Conservation (phyloP, 1,140 invertebrate genomes). For the Oscheius sp. region DNA sequence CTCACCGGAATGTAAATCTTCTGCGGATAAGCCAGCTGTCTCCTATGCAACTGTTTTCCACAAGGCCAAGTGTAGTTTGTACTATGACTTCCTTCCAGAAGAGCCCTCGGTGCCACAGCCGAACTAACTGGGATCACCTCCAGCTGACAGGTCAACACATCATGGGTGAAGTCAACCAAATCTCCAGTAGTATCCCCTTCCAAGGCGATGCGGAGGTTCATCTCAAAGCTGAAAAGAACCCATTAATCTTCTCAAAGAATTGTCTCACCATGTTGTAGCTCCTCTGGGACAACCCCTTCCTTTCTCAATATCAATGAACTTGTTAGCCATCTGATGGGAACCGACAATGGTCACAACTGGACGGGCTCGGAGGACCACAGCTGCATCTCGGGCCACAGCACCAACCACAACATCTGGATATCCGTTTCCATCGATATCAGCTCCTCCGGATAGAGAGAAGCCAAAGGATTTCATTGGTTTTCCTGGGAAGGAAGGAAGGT, state of each 20-base stretch:
- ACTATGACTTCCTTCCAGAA: conserved; percentile 21
- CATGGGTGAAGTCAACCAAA: conserved; percentile 30
- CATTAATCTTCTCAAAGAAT: conserved; percentile 4
- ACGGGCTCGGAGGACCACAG: conserved; percentile 63
- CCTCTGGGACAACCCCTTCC: conserved; percentile 39
- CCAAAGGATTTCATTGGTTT: conserved; percentile 71
- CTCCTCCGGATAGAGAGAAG: conserved; percentile 80
- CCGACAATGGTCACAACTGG: conserved; percentile 49
- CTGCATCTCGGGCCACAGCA: conserved; percentile 76
- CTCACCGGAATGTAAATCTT: conserved; percentile 36
- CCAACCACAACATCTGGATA: conserved; percentile 87
- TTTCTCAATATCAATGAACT: conserved; percentile 51
- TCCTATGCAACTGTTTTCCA: conserved; percentile 32
- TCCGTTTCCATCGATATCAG: conserved; percentile 84
- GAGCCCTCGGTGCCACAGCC: conserved; percentile 6
- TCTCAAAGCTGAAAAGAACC: conserved; percentile 43
- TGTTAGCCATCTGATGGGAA: conserved; percentile 37
- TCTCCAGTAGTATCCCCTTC: conserved; percentile 30
- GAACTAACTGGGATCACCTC: conserved; percentile 15
- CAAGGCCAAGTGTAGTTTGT: conserved; percentile 27
- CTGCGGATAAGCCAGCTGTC: conserved; percentile 41
- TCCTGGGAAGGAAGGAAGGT: conserved; percentile 14
- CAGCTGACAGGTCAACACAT: conserved; percentile 31
- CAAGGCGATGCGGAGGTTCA: conserved; percentile 40
- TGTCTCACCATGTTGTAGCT: conserved; percentile 47